Evolutionary conservation across 2,113 vertebrate species (phyloP).

Genomic region (Phasianus colchicus): DNA sequence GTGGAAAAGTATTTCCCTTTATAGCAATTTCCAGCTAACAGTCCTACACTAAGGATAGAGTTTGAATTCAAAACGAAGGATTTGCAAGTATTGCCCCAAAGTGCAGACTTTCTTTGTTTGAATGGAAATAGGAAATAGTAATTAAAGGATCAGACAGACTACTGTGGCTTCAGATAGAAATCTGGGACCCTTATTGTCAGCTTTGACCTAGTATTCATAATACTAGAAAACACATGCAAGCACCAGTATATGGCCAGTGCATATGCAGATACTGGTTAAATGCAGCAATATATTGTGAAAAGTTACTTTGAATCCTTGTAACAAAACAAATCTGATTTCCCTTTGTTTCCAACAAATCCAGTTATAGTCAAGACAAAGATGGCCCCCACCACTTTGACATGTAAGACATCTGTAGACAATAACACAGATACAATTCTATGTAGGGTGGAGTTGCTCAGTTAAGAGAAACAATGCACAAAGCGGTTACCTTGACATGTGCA

Average conservation of each 20-base stretch:
- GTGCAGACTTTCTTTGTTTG: background rate
- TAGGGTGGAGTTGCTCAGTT: background rate
- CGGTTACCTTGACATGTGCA: background rate
- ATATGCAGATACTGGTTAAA: fast-evolving
- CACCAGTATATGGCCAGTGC: too few species aligned
- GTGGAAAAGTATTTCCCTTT: background rate
- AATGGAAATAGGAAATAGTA: background rate
- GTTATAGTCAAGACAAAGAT: background rate
- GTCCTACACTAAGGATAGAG: background rate
- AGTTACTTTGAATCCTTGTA: background rate
- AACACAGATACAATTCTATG: background rate
- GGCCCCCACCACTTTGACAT: fast-evolving
- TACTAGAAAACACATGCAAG: background rate
- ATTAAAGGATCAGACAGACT: background rate
- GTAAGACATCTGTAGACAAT: too few species aligned
- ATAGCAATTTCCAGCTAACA: background rate
- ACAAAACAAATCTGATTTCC: background rate
- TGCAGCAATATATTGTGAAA: background rate
- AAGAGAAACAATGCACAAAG: background rate
- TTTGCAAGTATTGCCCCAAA: background rate
- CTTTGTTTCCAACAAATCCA: background rate
- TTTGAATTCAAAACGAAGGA: background rate
- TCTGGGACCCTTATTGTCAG: background rate
- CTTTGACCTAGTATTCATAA: background rate
- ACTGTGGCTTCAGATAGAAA: background rate